phyloP scores from a whole-genome alignment of 2,888 invertebrate genomes.

The Morpho achilles region DNA sequence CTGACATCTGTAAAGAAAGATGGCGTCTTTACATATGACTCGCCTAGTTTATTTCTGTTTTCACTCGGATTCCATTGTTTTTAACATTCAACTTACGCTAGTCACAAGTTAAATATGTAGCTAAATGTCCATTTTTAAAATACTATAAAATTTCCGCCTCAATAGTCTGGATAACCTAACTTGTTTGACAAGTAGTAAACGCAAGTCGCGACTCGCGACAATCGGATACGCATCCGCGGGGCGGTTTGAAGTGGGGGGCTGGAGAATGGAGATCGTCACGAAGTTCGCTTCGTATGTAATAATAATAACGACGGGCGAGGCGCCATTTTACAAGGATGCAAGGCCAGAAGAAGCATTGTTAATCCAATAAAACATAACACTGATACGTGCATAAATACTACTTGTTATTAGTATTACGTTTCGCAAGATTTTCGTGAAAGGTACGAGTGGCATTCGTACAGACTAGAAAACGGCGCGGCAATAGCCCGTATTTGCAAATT shows the following conservation, averaged over 20 bases:
- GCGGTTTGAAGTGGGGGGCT: constrained; percentile 45
- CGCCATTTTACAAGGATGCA: constrained; percentile 78
- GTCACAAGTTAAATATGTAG: constrained; percentile 52
- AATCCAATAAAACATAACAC: constrained; percentile 44
- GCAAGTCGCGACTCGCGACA: constrained; percentile 70
- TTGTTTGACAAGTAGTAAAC: constrained; percentile 77
- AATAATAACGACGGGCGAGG: constrained; percentile 70
- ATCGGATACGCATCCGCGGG: constrained; percentile 78
- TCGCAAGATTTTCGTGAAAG: constrained; percentile 42
- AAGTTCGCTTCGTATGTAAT: constrained; percentile 77
- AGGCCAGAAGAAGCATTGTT: constrained; percentile 69
- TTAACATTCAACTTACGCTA: constrained; percentile 36
- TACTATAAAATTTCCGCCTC: constrained; percentile 47
- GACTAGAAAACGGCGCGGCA: constrained; percentile 58
- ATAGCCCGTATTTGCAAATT: constrained; percentile 67
- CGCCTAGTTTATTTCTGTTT: constrained; percentile 54
- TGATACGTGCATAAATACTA: constrained; percentile 27
- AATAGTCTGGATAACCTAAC: constrained; percentile 68
- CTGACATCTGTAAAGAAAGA: constrained; percentile 92
- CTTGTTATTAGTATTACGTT: constrained; percentile 23
- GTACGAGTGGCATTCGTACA: constrained; percentile 47
- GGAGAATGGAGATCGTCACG: constrained; percentile 74
- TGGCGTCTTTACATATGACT: constrained; percentile 79
- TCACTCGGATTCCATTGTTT: constrained; percentile 37
- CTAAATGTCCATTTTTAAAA: constrained; percentile 44